Base-by-base conservation (phyloP, 2,888 invertebrate genomes). In the Harpagoxenus sublaevis region DNA sequence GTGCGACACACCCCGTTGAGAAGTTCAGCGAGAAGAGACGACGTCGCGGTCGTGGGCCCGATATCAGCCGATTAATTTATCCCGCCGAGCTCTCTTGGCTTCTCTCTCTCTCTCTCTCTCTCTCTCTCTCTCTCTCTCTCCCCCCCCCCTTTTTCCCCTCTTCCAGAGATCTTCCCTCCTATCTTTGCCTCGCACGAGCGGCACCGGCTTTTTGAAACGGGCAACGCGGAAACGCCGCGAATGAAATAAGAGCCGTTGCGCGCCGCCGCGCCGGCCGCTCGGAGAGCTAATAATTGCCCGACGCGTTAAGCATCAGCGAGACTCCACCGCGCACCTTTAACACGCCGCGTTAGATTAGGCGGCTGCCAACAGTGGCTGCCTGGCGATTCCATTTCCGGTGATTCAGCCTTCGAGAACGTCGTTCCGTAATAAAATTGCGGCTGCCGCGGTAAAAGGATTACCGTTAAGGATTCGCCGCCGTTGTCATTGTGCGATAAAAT, bases 151-250 rank as follows among this genome's bases (percentile, higher is more conserved):
- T 45, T 39, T 8, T 45, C 28, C 51, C 18, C 39, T 51, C n/a
- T 2, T 9, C 78, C 18, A 48, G 42, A n/a, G 53, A 51, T 78
- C 65, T 48, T 77, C 39, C 53, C 35, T 28, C 35, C 39, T 15
- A 55, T 68, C 79, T 65, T 28, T 57, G 71, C 75, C 70, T 66
- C 84, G 57, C 79, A 48, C 57, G 60, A 60, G 84, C 63, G 68
- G 35, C 60, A 48, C 15, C 65, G 73, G 62, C 55, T 84, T 84
- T 89, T 88, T 86, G 85, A 88, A 86, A 84, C 79, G 42, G 85
- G 84, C 87, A 92, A 93, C 91, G 91, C 92, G 92, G 93, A 92
- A 93, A 93, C 91, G 88, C 79, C 57, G 66, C 55, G 85, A 87
- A 92, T 91, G 90, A 91, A 92, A 91, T 91, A 91, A 89, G 88